Conservation (phyloP, 2,888 invertebrate genomes). For the Pardosa pseudoannulata region DNA sequence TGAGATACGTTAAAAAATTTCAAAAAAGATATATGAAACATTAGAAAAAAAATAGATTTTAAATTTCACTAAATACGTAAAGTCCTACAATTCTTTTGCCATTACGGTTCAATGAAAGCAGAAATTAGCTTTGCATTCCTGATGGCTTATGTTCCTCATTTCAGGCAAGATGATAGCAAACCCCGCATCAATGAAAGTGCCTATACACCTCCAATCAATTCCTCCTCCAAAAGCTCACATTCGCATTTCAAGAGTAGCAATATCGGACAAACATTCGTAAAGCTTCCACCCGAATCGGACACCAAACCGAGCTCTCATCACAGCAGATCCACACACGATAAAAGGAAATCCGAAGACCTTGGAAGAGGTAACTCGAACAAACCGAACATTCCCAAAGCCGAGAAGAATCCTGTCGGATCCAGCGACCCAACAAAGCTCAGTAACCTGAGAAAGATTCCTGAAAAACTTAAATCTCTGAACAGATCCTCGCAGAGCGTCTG, state of each 20-base stretch:
- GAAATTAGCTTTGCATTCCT: too few relatives aligned
- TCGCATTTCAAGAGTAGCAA: neutral
- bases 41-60: too few relatives aligned
- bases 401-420: neutral
- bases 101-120: too few relatives aligned
- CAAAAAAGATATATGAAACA: too few relatives aligned
- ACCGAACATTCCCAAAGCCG: neutral
- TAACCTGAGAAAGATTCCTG: constrained; percentile 27
- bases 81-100: too few relatives aligned
- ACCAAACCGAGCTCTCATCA: neutral
- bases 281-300: constrained; percentile 41
- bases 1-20: too few relatives aligned
- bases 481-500: constrained; percentile 58
- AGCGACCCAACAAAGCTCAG: neutral
- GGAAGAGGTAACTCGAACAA: neutral
- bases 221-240: neutral
- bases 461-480: constrained; percentile 44
- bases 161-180: neutral
- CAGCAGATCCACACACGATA: neutral
- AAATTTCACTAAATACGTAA: too few relatives aligned
- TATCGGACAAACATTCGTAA: constrained; percentile 46
- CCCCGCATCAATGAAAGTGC: constrained; percentile 12
- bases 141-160: too few relatives aligned
- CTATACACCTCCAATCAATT: neutral
- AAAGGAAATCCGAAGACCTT: neutral